phyloP scores from a whole-genome alignment of 2,797 vertebrate genomes.

The Danio tinwini region DNA sequence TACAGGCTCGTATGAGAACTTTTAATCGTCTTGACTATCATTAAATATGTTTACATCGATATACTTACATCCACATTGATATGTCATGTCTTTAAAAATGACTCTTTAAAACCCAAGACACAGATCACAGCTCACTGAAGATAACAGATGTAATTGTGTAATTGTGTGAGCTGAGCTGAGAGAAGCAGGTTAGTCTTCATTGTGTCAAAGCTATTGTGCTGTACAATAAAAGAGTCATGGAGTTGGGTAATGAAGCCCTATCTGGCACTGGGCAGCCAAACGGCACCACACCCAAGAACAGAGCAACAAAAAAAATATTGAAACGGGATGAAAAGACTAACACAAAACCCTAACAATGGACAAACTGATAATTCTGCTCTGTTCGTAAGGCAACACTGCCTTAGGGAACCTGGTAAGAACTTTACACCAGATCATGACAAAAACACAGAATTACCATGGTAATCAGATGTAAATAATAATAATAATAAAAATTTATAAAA shows the following conservation, averaged over 20 bases:
- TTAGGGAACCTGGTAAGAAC: background rate
- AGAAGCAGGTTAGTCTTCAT: constrained; percentile 67
- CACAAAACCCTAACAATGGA: background rate
- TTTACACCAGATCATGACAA: background rate
- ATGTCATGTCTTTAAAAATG: too few relatives aligned
- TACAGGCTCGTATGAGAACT: too few relatives aligned
- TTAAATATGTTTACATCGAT: too few relatives aligned
- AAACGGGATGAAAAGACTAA: background rate
- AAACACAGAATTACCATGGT: background rate
- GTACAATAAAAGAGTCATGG: constrained; percentile 46
- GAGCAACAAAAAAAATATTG: background rate
- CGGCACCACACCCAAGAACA: constrained; percentile 26
- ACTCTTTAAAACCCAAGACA: constrained; percentile 2
- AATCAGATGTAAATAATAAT: too few relatives aligned
- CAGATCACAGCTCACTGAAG: constrained; percentile 28
- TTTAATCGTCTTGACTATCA: too few relatives aligned
- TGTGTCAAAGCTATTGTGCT: constrained; percentile 59
- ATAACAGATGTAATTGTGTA: constrained; percentile 20
- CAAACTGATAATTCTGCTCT: background rate
- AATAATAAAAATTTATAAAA: too few relatives aligned
- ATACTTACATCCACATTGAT: too few relatives aligned
- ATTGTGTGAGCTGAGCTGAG: constrained; percentile 23
- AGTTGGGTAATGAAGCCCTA: constrained; percentile 23
- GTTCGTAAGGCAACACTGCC: too few relatives aligned
- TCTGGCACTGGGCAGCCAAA: constrained; percentile 1